These are phyloP conservation scores for Lymantria dispar DNA, from an alignment of 2,888 invertebrate genomes.

Conservation along the genomic window DNA sequence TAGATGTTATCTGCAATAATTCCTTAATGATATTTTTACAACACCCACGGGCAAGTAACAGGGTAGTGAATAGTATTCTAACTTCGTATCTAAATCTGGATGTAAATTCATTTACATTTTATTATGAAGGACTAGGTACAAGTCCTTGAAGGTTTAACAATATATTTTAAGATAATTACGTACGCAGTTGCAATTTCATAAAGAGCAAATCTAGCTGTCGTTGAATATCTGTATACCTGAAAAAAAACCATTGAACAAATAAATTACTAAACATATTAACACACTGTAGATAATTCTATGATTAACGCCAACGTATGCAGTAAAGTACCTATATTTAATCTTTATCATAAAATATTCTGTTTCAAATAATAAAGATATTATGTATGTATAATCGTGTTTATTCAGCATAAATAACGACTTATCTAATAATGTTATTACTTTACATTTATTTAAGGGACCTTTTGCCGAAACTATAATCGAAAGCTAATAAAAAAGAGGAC, in stretches of 20 bases:
- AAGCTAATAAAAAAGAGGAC: no score
- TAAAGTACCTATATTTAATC: not conserved
- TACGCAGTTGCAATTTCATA: conserved; percentile 81
- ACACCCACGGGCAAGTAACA: no score
- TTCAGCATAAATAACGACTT: not conserved
- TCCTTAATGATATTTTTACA: no score
- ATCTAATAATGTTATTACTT: not conserved
- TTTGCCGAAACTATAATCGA: no score
- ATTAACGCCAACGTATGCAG: not conserved
- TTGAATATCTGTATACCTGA: conserved; percentile 87
- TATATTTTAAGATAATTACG: conserved; percentile 31
- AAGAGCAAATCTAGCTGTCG: conserved; percentile 83
- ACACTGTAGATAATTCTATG: not conserved
- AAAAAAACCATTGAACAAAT: conserved; percentile 22
- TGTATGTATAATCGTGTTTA: not conserved
- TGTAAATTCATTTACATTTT: no score
- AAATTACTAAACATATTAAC: not conserved
- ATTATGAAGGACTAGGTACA: no score
- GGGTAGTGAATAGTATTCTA: no score
- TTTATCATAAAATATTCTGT: not conserved
- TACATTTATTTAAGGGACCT: not conserved
- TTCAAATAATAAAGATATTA: not conserved
- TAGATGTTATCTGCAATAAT: no score
- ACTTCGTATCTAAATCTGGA: no score
- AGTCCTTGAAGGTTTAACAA: no score